Evolutionary conservation across 2,113 vertebrate genomes (phyloP).

Genomic region (Rutilus rutilus): DNA sequence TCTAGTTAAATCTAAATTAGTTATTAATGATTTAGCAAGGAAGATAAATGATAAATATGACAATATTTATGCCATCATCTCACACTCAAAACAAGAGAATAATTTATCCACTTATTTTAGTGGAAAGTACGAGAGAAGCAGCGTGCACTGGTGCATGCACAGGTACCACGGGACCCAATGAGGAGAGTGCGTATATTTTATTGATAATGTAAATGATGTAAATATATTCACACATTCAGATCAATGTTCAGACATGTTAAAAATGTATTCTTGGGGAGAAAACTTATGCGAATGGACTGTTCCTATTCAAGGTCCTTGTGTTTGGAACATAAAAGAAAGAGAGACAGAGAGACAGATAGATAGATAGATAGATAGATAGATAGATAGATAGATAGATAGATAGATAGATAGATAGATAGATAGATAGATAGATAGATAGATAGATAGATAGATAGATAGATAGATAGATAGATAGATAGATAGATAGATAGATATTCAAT

Average conservation of each 20-base stretch:
- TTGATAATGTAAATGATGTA: slow-evolving; percentile 40
- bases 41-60: slow-evolving; percentile 42
- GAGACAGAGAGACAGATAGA: neutral
- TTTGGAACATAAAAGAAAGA: slow-evolving; percentile 6
- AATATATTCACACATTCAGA: slow-evolving; percentile 49
- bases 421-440: too few relatives aligned
- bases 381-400: neutral
- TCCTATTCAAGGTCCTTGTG: slow-evolving; percentile 48
- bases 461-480: too few relatives aligned
- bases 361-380: neutral
- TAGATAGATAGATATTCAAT: too few relatives aligned
- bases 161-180: neutral
- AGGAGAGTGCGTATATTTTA: slow-evolving; percentile 24
- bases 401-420: too few relatives aligned
- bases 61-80: slow-evolving; percentile 39
- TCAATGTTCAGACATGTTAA: slow-evolving; percentile 42
- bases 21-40: slow-evolving; percentile 51
- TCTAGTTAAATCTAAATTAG: slow-evolving; percentile 45
- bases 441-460: too few relatives aligned
- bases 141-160: neutral
- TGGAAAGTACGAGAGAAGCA: neutral
- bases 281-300: slow-evolving; percentile 6
- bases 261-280: slow-evolving; percentile 35
- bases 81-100: slow-evolving; percentile 34
- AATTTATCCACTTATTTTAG: slow-evolving; percentile 23